Evolutionary conservation across 2,888 invertebrate genomes (phyloP).

Genomic region (Cheilosia soror): DNA sequence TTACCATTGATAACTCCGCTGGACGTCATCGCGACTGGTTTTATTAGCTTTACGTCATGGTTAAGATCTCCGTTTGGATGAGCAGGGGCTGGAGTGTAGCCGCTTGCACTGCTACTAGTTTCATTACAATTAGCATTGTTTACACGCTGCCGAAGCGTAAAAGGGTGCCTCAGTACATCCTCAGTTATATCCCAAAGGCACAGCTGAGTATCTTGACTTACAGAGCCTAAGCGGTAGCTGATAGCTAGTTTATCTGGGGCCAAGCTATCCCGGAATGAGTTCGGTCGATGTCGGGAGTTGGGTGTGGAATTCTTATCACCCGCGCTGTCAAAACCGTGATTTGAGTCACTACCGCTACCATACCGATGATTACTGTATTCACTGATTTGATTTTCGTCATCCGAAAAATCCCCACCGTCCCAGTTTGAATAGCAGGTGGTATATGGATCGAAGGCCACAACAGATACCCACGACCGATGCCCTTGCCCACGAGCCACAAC

Average conservation of each 20-base stretch:
- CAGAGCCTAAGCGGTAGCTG: conserved; percentile 95
- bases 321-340: conserved; percentile 79
- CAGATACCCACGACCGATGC: conserved; percentile 98
- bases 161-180: conserved; percentile 93
- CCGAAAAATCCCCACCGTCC: conserved; percentile 85
- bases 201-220: conserved; percentile 98
- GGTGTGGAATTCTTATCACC: conserved; percentile 81
- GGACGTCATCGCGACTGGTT: conserved; percentile 80
- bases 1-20: conserved; percentile 46
- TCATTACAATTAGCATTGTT: conserved; percentile 80
- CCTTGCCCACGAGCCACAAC: conserved; percentile 99
- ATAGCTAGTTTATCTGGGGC: conserved; percentile 85
- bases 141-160: conserved; percentile 82
- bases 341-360: conserved; percentile 67
- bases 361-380: conserved; percentile 78
- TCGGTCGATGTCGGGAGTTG: conserved; percentile 80
- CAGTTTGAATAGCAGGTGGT: conserved; percentile 89
- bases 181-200: conserved; percentile 99
- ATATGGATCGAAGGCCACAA: conserved; percentile 96
- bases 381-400: conserved; percentile 85
- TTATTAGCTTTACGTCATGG: conserved; percentile 82
- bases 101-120: conserved; percentile 76
- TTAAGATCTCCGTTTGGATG: conserved; percentile 81
- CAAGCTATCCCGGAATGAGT: conserved; percentile 81
- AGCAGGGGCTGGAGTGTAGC: conserved; percentile 50